Evolutionary conservation across 2,888 invertebrate genomes (phyloP).

Genomic region (Unio delphinus): DNA sequence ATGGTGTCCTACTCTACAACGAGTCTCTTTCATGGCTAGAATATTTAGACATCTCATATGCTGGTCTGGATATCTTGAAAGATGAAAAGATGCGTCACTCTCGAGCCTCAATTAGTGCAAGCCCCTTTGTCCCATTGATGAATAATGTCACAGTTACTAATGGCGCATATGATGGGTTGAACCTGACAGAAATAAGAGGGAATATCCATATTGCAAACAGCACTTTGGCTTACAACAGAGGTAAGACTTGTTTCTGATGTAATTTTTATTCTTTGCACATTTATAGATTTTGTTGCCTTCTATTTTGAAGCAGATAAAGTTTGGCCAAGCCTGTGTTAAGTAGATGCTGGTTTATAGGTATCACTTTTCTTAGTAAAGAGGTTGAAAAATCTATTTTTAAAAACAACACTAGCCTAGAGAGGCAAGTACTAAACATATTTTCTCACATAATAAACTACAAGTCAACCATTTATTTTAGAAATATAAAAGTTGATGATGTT

Average conservation of each 20-base stretch:
- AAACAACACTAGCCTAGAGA: no score
- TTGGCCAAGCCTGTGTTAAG: no score
- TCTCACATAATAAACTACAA: no score
- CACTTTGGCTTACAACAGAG: conserved; percentile 82
- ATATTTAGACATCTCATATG: conserved; percentile 81
- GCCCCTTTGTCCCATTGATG: conserved; percentile 83
- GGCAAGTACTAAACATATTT: no score
- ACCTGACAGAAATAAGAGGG: conserved; percentile 58
- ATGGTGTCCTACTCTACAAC: conserved; percentile 73
- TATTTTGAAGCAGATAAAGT: no score
- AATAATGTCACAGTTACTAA: conserved; percentile 86
- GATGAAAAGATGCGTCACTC: conserved; percentile 49
- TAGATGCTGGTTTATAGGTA: no score
- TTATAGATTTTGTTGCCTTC: no score
- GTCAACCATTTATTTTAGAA: no score
- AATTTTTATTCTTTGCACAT: no score
- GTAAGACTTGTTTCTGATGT: conserved; percentile 65
- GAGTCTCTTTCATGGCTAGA: conserved; percentile 86
- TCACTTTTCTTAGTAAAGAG: no score
- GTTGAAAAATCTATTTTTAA: no score
- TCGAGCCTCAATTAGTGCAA: conserved; percentile 67
- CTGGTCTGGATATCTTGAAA: conserved; percentile 71
- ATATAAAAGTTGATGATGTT: no score
- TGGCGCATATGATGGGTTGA: conserved; percentile 87
- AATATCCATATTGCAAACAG: conserved; percentile 60